phyloP scores from a whole-genome alignment of 2,797 vertebrate species.

The Thaleichthys pacificus region DNA sequence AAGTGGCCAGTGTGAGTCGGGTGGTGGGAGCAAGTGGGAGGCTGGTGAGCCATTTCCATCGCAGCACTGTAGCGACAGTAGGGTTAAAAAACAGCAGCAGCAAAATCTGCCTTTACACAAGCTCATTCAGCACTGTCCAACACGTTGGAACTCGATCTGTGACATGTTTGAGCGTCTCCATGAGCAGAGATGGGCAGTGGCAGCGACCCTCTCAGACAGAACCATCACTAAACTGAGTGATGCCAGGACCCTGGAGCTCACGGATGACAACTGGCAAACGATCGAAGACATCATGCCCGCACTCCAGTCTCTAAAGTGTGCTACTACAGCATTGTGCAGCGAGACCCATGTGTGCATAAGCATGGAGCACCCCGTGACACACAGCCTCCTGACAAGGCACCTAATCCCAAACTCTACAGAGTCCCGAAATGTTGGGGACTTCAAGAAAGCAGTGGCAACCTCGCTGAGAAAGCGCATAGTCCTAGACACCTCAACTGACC shows the following conservation, averaged over 20 bases:
- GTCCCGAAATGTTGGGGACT: not conserved
- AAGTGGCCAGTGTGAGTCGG: too few relatives aligned
- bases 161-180: not conserved
- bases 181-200: not conserved
- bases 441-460: not conserved
- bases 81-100: too few relatives aligned
- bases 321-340: constrained; percentile 13
- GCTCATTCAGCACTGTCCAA: too few relatives aligned
- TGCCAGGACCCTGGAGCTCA: not conserved
- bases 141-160: too few relatives aligned
- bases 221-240: not conserved
- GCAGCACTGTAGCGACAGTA: too few relatives aligned
- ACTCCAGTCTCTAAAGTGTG: not conserved
- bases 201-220: not conserved
- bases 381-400: not conserved
- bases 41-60: too few relatives aligned
- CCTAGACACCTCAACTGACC: not conserved
- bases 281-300: not conserved
- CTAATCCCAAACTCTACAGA: not conserved
- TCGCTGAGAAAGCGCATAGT: not conserved
- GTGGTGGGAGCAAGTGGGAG: too few relatives aligned
- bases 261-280: not conserved
- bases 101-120: too few relatives aligned
- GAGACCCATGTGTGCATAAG: constrained; percentile 8
- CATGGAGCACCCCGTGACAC: not conserved